Percentiles rank a stretch among this genome's conserved stretches.
These are phyloP conservation scores for Hemithea aestivaria DNA, from an alignment of 2,888 invertebrate genomes.

Conservation along the genomic window DNA sequence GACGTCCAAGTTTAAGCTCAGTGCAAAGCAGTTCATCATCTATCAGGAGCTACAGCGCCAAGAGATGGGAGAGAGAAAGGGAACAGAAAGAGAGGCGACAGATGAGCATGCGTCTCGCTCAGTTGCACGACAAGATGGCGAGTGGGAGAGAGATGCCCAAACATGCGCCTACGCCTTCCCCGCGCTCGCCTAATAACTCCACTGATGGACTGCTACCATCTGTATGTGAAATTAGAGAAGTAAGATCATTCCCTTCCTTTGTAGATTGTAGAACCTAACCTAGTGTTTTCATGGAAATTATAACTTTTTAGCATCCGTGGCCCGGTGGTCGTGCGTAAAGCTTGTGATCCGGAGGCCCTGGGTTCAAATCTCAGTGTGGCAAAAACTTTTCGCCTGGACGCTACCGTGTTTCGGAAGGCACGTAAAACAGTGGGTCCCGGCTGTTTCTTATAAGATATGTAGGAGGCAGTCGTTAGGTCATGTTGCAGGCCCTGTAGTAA, in stretches of 20 bases:
- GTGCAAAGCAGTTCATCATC: slow-evolving; percentile 91
- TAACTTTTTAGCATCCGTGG: too few relatives aligned
- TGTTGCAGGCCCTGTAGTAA: too few relatives aligned
- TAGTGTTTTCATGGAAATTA: too few relatives aligned
- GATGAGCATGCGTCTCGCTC: slow-evolving; percentile 87
- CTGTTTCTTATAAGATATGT: too few relatives aligned
- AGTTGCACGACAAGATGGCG: slow-evolving; percentile 82
- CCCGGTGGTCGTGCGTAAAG: too few relatives aligned
- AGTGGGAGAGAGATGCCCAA: slow-evolving; percentile 68
- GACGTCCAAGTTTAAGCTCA: slow-evolving; percentile 92
- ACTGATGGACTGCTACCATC: slow-evolving; percentile 90
- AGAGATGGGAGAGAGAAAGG: slow-evolving; percentile 88
- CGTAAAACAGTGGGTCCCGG: too few relatives aligned
- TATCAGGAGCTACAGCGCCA: slow-evolving; percentile 88
- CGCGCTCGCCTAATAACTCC: slow-evolving; percentile 88
- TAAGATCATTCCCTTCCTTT: slow-evolving; percentile 58
- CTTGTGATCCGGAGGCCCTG: too few relatives aligned
- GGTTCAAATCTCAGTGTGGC: too few relatives aligned
- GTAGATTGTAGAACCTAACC: slow-evolving; percentile 29
- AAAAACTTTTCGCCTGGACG: too few relatives aligned
- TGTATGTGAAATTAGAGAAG: slow-evolving; percentile 89
- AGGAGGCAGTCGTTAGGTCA: too few relatives aligned
- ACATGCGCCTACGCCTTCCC: slow-evolving; percentile 84
- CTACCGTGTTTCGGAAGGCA: too few relatives aligned
- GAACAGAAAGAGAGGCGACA: slow-evolving; percentile 90